A percentile compares a stretch with the other conserved stretches of the same genome.
These are phyloP conservation scores for Omphaloscelis lunosa DNA, from an alignment of 2,888 invertebrate species.

Conservation along the genomic window DNA sequence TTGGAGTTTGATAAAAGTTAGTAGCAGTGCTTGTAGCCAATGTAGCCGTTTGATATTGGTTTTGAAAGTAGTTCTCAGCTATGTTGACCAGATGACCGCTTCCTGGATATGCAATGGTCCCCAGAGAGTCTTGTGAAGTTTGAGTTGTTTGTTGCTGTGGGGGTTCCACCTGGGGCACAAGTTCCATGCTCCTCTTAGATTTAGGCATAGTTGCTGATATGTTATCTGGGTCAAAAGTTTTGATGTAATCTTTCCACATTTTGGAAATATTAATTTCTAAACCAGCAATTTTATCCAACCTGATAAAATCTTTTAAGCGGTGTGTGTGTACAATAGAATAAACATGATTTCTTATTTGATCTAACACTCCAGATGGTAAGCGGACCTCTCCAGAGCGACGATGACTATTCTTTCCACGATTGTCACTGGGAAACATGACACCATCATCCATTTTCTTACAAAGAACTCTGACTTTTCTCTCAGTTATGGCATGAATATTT, in stretches of 20 bases:
- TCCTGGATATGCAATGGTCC: conserved; percentile 85
- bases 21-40: conserved; percentile 80
- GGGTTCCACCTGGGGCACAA: conserved; percentile 74
- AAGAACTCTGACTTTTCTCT: conserved; percentile 90
- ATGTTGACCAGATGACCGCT: conserved; percentile 88
- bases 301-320: conserved; percentile 88
- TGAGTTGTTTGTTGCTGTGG: conserved; percentile 71
- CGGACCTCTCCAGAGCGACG: conserved; percentile 88
- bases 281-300: conserved; percentile 89
- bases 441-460: conserved; percentile 91
- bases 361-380: conserved; percentile 86
- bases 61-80: conserved; percentile 89
- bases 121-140: conserved; percentile 79
- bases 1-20: conserved; percentile 87
- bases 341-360: conserved; percentile 90
- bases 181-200: conserved; percentile 84
- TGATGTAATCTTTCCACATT: conserved; percentile 91
- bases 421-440: conserved; percentile 90
- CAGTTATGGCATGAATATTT: conserved; percentile 91
- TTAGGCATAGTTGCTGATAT: conserved; percentile 88
- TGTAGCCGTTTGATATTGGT: conserved; percentile 85
- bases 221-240: conserved; percentile 89
- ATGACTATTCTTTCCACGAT: conserved; percentile 90
- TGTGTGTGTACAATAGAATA: conserved; percentile 90
- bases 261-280: conserved; percentile 90